These are phyloP conservation scores for Thereva nobilitata DNA, from an alignment of 2,888 invertebrate genomes.

Conservation along the genomic window DNA sequence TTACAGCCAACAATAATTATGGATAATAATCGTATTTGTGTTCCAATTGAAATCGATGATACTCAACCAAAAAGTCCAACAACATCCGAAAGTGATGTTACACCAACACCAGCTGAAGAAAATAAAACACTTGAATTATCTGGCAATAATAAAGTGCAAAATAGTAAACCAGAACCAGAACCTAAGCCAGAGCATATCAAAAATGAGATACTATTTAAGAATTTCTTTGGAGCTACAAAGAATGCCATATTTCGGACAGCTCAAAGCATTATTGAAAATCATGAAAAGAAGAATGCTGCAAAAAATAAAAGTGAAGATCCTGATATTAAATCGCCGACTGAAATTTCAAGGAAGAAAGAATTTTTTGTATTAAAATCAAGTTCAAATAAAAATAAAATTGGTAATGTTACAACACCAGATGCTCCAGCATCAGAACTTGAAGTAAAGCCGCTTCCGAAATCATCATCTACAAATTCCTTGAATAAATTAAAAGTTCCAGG, in stretches of 20 bases:
- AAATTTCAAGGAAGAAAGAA: conserved; percentile 57
- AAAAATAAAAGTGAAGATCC: conserved; percentile 49
- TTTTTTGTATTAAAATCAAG: conserved; percentile 55
- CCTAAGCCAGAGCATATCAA: conserved; percentile 48
- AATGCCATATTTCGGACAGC: conserved; percentile 59
- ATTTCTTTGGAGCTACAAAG: conserved; percentile 58
- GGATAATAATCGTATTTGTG: conserved; percentile 43
- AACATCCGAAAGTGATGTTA: conserved; percentile 13
- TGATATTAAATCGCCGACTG: conserved; percentile 55
- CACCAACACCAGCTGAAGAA: conserved; percentile 41
- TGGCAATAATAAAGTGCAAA: conserved; percentile 1
- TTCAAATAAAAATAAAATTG: conserved; percentile 54
- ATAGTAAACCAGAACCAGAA: conserved; percentile 43
- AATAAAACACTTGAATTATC: conserved; percentile 23
- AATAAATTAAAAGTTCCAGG: conserved; percentile 56
- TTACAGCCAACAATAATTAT: conserved; percentile 35
- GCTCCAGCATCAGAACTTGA: conserved; percentile 42
- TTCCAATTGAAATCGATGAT: conserved; percentile 46
- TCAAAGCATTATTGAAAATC: conserved; percentile 59
- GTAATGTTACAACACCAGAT: conserved; percentile 51
- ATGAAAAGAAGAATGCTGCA: conserved; percentile 58
- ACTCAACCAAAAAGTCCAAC: conserved; percentile 7
- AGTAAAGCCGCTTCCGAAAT: conserved; percentile 24
- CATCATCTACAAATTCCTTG: conserved; percentile 46
- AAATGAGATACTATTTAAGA: conserved; percentile 58